Conservation (phyloP, 1,140 invertebrate genomes). For the Micrasema minimum region DNA sequence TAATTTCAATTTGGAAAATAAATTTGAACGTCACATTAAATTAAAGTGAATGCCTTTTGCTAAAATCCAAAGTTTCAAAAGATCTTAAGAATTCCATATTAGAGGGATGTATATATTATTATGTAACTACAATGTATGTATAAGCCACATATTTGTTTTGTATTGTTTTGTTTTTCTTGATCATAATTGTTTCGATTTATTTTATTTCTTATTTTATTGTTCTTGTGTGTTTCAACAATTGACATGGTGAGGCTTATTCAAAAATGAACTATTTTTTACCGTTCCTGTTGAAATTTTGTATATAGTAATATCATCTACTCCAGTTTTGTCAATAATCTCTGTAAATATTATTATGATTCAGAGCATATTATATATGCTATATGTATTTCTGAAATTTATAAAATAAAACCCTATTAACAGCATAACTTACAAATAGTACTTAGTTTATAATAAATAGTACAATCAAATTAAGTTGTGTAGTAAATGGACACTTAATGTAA, state of each 20-base stretch:
- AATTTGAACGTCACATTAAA: too few species aligned
- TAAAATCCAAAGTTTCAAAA: constrained; percentile 27
- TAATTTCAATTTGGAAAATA: too few species aligned
- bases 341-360: constrained; percentile 22
- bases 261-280: constrained; percentile 18
- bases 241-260: constrained; percentile 29
- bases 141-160: constrained; percentile 8
- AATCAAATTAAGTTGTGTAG: too few species aligned
- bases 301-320: constrained; percentile 15
- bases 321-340: constrained; percentile 42
- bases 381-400: too few species aligned
- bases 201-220: constrained; percentile 17
- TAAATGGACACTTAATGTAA: too few species aligned
- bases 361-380: too few species aligned
- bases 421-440: too few species aligned
- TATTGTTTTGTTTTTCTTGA: constrained; percentile 18
- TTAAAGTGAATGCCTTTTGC: constrained; percentile 23
- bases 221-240: constrained; percentile 17
- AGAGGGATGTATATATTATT: neutral
- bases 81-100: constrained; percentile 15
- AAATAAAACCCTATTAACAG: too few species aligned
- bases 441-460: too few species aligned
- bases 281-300: constrained; percentile 32
- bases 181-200: constrained; percentile 25
- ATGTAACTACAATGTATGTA: neutral